A percentile compares a stretch with the other conserved stretches of the same genome.
These are phyloP conservation scores for Archivesica marissinica DNA, from an alignment of 1,140 invertebrate species.

Conservation along the genomic window DNA sequence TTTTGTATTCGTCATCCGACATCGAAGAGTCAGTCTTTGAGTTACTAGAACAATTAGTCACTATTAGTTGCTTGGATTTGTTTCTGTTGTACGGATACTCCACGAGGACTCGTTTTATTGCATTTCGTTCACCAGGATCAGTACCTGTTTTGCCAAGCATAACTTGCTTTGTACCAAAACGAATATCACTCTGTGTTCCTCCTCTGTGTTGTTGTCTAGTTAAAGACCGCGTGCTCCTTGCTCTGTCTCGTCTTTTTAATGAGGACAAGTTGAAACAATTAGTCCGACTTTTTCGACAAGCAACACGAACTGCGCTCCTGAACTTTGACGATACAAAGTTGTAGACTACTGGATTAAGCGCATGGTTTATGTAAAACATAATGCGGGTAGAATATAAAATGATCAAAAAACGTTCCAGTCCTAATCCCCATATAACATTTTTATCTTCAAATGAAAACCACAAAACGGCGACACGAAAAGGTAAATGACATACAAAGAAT, in stretches of 20 bases:
- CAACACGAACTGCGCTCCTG: neutral
- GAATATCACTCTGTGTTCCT: neutral
- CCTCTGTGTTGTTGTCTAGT: neutral
- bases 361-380: slow-evolving; percentile 72
- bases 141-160: neutral
- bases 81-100: neutral
- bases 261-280: neutral
- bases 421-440: slow-evolving; percentile 32
- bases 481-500: slow-evolving; percentile 76
- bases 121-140: neutral
- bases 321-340: slow-evolving; percentile 73
- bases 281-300: neutral
- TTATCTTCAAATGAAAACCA: slow-evolving; percentile 67
- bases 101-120: neutral
- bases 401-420: slow-evolving; percentile 62
- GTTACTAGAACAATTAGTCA: neutral
- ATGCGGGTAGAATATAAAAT: slow-evolving; percentile 70
- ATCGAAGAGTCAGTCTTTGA: neutral
- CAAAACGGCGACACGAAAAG: slow-evolving; percentile 67
- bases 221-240: neutral
- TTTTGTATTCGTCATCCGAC: neutral
- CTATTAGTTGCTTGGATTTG: neutral
- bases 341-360: slow-evolving; percentile 75
- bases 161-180: neutral
- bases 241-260: neutral